phyloP scores from a whole-genome alignment of 2,113 vertebrate species.

The Tachysurus fulvidraco region DNA sequence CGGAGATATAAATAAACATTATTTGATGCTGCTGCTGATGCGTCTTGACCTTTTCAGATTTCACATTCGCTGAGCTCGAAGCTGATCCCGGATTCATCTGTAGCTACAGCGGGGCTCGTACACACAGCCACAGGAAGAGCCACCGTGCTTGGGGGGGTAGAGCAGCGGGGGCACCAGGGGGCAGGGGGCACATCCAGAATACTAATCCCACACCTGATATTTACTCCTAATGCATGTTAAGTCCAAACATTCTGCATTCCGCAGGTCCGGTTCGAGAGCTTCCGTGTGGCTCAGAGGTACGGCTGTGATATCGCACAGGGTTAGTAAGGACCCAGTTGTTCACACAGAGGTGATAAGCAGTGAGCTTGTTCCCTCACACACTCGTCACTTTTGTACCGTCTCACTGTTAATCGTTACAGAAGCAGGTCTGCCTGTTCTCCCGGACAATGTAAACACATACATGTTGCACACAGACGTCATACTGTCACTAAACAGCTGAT shows the following conservation, averaged over 20 bases:
- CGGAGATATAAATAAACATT: slow-evolving; percentile 24
- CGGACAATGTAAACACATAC: background rate
- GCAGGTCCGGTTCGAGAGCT: no score
- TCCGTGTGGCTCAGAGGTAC: no score
- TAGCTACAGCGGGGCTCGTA: background rate
- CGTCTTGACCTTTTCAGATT: slow-evolving; percentile 38
- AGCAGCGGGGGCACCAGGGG: background rate
- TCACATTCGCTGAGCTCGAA: slow-evolving; percentile 9
- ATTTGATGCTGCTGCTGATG: slow-evolving; percentile 22
- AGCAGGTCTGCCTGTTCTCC: background rate
- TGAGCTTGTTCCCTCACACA: background rate
- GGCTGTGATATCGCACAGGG: no score
- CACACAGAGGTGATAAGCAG: background rate
- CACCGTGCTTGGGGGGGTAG: background rate
- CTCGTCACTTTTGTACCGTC: background rate
- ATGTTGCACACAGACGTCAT: background rate
- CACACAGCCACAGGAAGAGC: background rate
- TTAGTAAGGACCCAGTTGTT: no score
- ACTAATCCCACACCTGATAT: background rate
- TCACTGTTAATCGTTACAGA: background rate
- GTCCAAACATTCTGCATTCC: no score
- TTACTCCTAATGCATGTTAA: background rate
- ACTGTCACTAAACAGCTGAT: background rate
- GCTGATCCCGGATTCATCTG: background rate
- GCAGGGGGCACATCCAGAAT: background rate